Evolutionary conservation across 1,140 invertebrate species (phyloP).

Genomic region (Diprion similis): DNA sequence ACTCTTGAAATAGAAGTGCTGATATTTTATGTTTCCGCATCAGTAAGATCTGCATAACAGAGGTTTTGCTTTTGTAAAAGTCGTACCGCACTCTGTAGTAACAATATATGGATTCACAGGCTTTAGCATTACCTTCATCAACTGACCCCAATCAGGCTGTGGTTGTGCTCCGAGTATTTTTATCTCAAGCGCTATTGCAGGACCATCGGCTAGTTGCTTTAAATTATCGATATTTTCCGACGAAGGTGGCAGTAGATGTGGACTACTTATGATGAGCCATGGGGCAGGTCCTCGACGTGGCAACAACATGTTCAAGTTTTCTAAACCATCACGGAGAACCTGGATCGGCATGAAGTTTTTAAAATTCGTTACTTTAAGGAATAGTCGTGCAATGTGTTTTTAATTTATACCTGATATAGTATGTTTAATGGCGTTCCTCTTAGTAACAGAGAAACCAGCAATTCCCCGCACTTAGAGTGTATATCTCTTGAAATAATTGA

Average conservation of each 20-base stretch:
- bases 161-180: conserved; percentile 76
- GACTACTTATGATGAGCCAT: conserved; percentile 72
- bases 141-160: conserved; percentile 74
- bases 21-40: conserved; percentile 68
- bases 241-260: conserved; percentile 66
- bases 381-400: background rate
- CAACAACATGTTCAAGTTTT: conserved; percentile 62
- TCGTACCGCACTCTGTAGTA: background rate
- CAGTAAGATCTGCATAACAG: conserved; percentile 63
- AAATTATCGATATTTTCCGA: conserved; percentile 53
- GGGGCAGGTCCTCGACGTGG: conserved; percentile 62
- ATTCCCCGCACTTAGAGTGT: conserved; percentile 79
- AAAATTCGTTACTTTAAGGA: conserved; percentile 11
- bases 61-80: background rate
- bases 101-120: conserved; percentile 27
- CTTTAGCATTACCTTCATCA: conserved; percentile 67
- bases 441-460: conserved; percentile 73
- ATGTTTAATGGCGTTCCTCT: conserved; percentile 74
- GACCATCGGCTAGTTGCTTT: conserved; percentile 63
- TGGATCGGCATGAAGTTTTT: conserved; percentile 36
- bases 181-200: conserved; percentile 71
- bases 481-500: conserved; percentile 74
- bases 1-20: conserved; percentile 37
- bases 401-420: conserved; percentile 70
- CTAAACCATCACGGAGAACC: conserved; percentile 66